Base-by-base conservation (phyloP, 2,797 vertebrate genomes). In the Anabas testudineus region DNA sequence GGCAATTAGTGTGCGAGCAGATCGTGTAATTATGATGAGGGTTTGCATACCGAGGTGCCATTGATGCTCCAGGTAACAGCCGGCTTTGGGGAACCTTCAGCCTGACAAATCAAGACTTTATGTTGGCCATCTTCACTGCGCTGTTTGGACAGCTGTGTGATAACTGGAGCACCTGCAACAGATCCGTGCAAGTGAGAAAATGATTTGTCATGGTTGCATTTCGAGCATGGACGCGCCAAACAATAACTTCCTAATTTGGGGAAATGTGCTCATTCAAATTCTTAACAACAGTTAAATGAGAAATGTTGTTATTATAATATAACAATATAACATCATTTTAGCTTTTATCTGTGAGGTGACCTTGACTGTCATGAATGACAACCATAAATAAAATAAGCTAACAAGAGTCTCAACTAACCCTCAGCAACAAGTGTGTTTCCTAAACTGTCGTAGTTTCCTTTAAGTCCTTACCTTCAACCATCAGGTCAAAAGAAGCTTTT, bases 11-110 rank as follows among this genome's bases (percentile, higher is more conserved):
- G 2, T 24, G 18, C 8, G 12, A 18, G 19, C 61, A 16, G 62
- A 53, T 63, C 19, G 34, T 65, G 14, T 47, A 21, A 66, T 18
- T 12, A 43, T 26, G 52, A 71, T 49, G 6, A 71, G 8, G 19
- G 5, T 1, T 55, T 45, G 60, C 90, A 67, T 93, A 95, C 95
- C 74, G 60, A 60, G 56, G 93, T 94, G 82, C 92, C 92, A 46
- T 95, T 96, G 90, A 97, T 92, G 90, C 93, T 96, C 96, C 98
- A 99, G 42, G 95, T 94, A 63, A 99, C 96, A 24, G 86, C 90
- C 67, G 97, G 98, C 74, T 97, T 97, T 4, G 98, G 98, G 74
- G 93, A 97, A 57, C 97, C 97, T 90, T 99, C 96, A 53, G 94
- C 97, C 0, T 95, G 94, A 71, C 98, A 99, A 67, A 89, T 91